A percentile compares a stretch with the other conserved stretches of the same genome.
phyloP scores from a whole-genome alignment of 1,140 invertebrate genomes.

The Carposina sasakii region DNA sequence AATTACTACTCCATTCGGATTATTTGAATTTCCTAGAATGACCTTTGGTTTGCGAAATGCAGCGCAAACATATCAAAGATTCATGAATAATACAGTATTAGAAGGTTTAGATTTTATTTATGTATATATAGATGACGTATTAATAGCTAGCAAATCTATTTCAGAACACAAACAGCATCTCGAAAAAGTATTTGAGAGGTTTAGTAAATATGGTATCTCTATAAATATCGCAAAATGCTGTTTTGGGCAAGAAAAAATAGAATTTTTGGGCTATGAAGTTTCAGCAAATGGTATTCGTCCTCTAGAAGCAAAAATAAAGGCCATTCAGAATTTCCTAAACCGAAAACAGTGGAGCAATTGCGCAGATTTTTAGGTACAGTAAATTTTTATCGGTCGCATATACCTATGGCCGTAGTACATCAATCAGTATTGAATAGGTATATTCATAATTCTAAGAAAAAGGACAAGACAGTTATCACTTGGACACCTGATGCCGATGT shows the following conservation, averaged over 20 bases:
- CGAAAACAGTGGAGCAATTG: constrained; percentile 26
- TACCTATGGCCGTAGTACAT: constrained; percentile 14
- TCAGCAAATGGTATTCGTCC: constrained; percentile 31
- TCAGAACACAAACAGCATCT: constrained; percentile 18
- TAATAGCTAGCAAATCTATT: constrained; percentile 25
- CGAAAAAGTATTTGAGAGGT: constrained; percentile 14
- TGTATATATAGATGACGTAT: constrained; percentile 31
- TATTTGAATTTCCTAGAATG: constrained; percentile 53
- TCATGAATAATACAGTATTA: constrained; percentile 58
- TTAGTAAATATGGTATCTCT: constrained; percentile 3
- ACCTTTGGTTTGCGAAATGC: constrained; percentile 66
- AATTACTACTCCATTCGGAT: constrained; percentile 48
- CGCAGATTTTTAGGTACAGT: constrained; percentile 44
- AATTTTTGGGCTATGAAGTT: constrained; percentile 30
- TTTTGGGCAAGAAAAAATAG: constrained; percentile 18
- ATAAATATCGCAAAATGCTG: constrained; percentile 23
- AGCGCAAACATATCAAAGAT: constrained; percentile 68
- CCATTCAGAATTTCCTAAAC: constrained; percentile 23
- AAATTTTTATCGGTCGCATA: constrained; percentile 43
- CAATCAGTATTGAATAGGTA: not conserved
- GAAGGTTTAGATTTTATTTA: constrained; percentile 17
- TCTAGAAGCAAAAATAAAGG: constrained; percentile 28
- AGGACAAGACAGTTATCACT: constrained; percentile 18
- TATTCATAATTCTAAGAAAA: not conserved
- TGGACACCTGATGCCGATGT: constrained; percentile 18